These are phyloP conservation scores for Heteractis magnifica DNA, from an alignment of 92 coral and sea anemone genomes.

Conservation along the genomic window DNA sequence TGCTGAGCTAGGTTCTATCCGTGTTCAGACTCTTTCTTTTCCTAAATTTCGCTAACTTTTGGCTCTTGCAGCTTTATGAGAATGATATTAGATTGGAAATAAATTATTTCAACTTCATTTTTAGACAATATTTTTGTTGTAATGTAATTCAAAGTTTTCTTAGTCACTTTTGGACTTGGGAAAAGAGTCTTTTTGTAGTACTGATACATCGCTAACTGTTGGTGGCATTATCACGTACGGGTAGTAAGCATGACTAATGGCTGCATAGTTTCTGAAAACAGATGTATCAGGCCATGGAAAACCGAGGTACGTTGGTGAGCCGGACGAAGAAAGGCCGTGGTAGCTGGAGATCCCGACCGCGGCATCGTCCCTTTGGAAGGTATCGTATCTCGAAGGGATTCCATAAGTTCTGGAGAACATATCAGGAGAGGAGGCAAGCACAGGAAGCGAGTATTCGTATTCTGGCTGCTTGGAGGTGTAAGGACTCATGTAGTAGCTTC, in stretches of 20 bases:
- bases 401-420: slow-evolving; percentile 65
- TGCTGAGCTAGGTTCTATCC: neutral
- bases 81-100: slow-evolving; percentile 1
- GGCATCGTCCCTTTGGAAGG: slow-evolving; percentile 43
- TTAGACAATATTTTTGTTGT: neutral
- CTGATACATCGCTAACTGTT: slow-evolving; percentile 8
- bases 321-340: slow-evolving; percentile 30
- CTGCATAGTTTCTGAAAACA: slow-evolving; percentile 71
- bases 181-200: slow-evolving; percentile 14
- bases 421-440: slow-evolving; percentile 49
- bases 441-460: slow-evolving; percentile 53
- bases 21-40: neutral
- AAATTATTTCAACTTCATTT: slow-evolving; percentile 7
- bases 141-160: neutral
- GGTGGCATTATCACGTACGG: slow-evolving; percentile 77
- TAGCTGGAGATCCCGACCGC: slow-evolving; percentile 15
- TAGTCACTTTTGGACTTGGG: slow-evolving; percentile 24
- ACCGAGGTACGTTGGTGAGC: slow-evolving; percentile 63
- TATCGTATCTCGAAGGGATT: slow-evolving; percentile 64
- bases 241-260: slow-evolving; percentile 57
- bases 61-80: neutral
- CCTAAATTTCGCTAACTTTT: neutral
- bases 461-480: slow-evolving; percentile 32
- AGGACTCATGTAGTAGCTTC: slow-evolving; percentile 44
- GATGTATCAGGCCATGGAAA: slow-evolving; percentile 79